Conservation (phyloP, 1,140 invertebrate genomes). For the Calosoma granatense region DNA sequence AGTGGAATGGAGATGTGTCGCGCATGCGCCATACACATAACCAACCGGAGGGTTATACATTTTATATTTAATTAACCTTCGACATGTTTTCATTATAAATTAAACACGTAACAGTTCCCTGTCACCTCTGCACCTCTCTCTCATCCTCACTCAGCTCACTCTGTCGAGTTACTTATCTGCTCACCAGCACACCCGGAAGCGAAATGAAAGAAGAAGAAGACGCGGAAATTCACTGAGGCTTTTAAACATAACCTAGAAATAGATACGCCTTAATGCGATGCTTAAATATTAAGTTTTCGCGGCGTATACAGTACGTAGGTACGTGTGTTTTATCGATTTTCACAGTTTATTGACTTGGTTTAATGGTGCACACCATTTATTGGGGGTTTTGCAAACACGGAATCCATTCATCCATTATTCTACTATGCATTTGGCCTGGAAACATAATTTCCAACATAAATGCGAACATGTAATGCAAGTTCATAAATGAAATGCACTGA, state of each 20-base stretch:
- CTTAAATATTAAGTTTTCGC: too few species aligned
- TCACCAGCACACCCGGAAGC: too few species aligned
- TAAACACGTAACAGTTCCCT: background rate
- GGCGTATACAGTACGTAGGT: too few species aligned
- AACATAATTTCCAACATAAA: too few species aligned
- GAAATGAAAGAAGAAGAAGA: background rate
- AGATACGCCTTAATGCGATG: background rate
- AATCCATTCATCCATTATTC: too few species aligned
- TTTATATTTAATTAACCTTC: constrained; percentile 7
- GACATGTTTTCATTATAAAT: constrained; percentile 8
- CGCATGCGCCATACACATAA: background rate
- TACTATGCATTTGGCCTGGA: too few species aligned
- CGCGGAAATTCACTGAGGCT: background rate
- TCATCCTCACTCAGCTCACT: background rate
- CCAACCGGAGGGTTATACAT: background rate
- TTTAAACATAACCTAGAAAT: background rate
- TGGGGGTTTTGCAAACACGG: too few species aligned
- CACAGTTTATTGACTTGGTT: too few species aligned
- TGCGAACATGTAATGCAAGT: too few species aligned
- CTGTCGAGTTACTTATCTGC: background rate
- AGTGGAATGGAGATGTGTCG: background rate
- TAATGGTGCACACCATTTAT: too few species aligned
- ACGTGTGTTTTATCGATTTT: too few species aligned
- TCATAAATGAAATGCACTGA: too few species aligned
- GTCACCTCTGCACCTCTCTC: background rate